Conservation (phyloP, 1,140 invertebrate genomes). For the Drosophila lowei region DNA sequence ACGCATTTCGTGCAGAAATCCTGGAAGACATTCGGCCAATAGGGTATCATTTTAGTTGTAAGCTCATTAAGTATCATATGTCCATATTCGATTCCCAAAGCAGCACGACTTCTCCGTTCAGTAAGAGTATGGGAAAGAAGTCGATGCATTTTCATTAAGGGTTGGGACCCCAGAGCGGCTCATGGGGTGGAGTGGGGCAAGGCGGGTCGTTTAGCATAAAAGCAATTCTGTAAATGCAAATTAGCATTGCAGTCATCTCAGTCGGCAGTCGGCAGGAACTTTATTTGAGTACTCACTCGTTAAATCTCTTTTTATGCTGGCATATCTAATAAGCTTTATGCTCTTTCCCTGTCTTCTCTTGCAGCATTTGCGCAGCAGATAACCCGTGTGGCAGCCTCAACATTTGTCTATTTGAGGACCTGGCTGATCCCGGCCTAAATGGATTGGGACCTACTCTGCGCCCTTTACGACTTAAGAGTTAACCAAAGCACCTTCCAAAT, state of each 20-base stretch:
- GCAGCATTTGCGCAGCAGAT: conserved; percentile 67
- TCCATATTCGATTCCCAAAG: too few relatives aligned
- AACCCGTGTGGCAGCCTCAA: conserved; percentile 51
- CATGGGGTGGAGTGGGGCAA: too few relatives aligned
- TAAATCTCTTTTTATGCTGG: conserved; percentile 54
- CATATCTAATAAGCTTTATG: conserved; percentile 67
- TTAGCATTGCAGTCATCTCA: conserved; percentile 55
- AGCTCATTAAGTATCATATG: too few relatives aligned
- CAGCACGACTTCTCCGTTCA: too few relatives aligned
- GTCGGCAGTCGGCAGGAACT: conserved; percentile 26
- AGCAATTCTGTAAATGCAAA: conserved; percentile 63
- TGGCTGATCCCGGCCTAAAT: conserved; percentile 71
- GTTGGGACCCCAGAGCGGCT: neutral
- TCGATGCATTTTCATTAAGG: conserved; percentile 39
- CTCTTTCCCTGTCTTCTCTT: conserved; percentile 61
- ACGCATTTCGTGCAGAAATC: too few relatives aligned
- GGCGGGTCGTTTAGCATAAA: conserved; percentile 16
- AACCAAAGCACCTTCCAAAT: conserved; percentile 8
- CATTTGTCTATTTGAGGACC: conserved; percentile 66
- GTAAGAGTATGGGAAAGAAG: conserved; percentile 23
- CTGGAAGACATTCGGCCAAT: too few relatives aligned
- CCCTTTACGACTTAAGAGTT: conserved; percentile 9
- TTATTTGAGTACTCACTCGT: conserved; percentile 53
- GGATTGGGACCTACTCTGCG: neutral
- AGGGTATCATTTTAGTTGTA: too few relatives aligned